Base-by-base conservation (phyloP, 2,888 invertebrate genomes). In the Patella depressa region DNA sequence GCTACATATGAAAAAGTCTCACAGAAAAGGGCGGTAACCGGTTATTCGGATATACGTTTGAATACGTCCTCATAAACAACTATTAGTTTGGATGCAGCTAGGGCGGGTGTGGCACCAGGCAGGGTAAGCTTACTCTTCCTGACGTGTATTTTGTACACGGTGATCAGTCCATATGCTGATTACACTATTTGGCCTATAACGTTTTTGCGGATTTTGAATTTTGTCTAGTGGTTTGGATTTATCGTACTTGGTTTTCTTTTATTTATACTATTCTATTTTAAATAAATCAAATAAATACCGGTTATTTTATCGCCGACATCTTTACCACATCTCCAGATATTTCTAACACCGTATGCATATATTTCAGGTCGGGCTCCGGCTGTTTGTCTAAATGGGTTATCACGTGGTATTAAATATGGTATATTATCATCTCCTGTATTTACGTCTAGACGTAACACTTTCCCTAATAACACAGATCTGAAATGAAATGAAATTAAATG, bases 311-410 rank as follows among this genome's bases (percentile, higher is more conserved):
- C 87, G 1, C 90, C 90, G 45, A 85, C 79, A 79, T 91, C 91
- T 75, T 87, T 85, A 53, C 89, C 90, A 84, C 90, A 90, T 17
- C 91, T 82, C 91, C 91, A 91, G 15, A 88, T 88, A 81, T 91
- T 91, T 54, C 91, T 79, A 9, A 90, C 83, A 3, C 91, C 91
- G 75, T 86, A 88, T 53, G 90, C 90, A 78, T 85, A 91, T 9
- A 91, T 88, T 80, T 91, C 91, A 4, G 86, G 87, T 11, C 84
- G 75, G 71, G 80, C 78, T 3, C 77, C 78, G 0, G 74, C 7
- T 9, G 84, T 82, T 53, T 84, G 80, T 7, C 84, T 77, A 76
- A 89, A 91, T 1, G 91, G 91, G 75, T 91, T 91, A 80, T 90
- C 89, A 11, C 80, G 76, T 0, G 91, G 91, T 59, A 90, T 90